Evolutionary conservation across 2,888 invertebrate species (phyloP).

Genomic region (Drosophila incognita): DNA sequence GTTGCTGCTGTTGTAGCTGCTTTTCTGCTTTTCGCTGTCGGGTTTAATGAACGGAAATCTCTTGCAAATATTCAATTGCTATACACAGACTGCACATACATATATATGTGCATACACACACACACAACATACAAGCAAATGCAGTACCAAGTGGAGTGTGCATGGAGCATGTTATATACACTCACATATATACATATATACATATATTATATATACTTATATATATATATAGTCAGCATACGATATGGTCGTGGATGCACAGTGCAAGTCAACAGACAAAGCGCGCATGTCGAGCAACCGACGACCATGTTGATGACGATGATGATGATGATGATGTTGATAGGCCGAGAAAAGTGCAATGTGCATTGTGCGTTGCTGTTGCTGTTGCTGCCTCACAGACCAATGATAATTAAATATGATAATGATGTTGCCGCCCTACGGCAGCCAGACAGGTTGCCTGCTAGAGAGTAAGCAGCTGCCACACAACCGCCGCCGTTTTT

Average conservation of each 20-base stretch:
- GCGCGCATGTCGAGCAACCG: slow-evolving; percentile 72
- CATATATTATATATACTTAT: slow-evolving; percentile 1
- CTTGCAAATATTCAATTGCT: slow-evolving; percentile 81
- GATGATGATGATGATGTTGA: slow-evolving; percentile 29
- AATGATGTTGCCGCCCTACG: slow-evolving; percentile 69
- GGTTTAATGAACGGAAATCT: slow-evolving; percentile 84
- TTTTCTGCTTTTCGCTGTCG: slow-evolving; percentile 75
- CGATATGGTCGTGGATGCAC: slow-evolving; percentile 49
- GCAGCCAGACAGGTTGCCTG: slow-evolving; percentile 53
- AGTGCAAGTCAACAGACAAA: slow-evolving; percentile 73
- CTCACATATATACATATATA: slow-evolving; percentile 2
- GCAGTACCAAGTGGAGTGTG: slow-evolving; percentile 46
- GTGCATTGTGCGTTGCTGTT: slow-evolving; percentile 53
- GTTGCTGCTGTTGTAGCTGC: slow-evolving; percentile 40
- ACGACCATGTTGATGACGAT: slow-evolving; percentile 30
- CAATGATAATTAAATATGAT: slow-evolving; percentile 64
- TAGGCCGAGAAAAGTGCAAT: slow-evolving; percentile 48
- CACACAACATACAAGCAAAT: slow-evolving; percentile 12
- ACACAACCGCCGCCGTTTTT: slow-evolving; percentile 26
- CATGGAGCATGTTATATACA: slow-evolving; percentile 21
- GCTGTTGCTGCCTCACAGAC: slow-evolving; percentile 24
- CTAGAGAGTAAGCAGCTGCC: slow-evolving; percentile 40
- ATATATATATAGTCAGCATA: slow-evolving; percentile 28
- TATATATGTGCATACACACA: slow-evolving; percentile 5
- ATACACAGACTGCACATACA: slow-evolving; percentile 59